A percentile compares a stretch with the other conserved stretches of the same genome.
These are phyloP conservation scores for Malacosoma neustria DNA, from an alignment of 2,888 invertebrate genomes.

Conservation along the genomic window DNA sequence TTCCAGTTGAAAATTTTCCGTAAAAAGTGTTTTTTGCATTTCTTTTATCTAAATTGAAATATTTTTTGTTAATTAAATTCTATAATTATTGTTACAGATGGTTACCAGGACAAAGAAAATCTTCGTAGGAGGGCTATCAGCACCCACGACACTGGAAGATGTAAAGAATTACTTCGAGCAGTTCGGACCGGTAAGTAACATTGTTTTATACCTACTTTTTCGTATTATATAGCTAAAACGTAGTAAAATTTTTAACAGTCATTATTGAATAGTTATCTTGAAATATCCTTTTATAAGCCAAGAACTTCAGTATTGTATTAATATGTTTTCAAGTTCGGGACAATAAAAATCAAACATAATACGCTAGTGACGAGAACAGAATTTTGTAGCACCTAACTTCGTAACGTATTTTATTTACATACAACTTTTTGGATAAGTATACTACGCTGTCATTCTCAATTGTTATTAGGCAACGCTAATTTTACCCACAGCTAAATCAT, in stretches of 20 bases:
- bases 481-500: constrained; percentile 42
- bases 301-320: no score
- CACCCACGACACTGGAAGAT: constrained; percentile 99
- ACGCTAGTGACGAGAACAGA: constrained; percentile 31
- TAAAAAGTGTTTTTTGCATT: no score
- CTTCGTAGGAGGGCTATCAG: constrained; percentile 99
- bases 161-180: constrained; percentile 99
- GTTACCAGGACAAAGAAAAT: constrained; percentile 99
- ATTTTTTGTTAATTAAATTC: no score
- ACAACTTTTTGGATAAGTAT: constrained; percentile 51
- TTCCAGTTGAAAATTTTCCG: no score
- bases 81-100: constrained; percentile 87
- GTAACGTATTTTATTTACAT: constrained; percentile 48
- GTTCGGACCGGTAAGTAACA: constrained; percentile 99
- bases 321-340: neutral
- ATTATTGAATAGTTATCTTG: no score
- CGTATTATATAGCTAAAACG: no score
- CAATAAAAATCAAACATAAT: constrained; percentile 27
- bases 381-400: constrained; percentile 40
- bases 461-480: constrained; percentile 48
- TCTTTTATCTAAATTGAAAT: no score
- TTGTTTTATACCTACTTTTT: no score
- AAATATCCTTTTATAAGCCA: no score
- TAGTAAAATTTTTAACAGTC: no score
- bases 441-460: constrained; percentile 51